Evolutionary conservation across 2,113 vertebrate species (phyloP).

Genomic region (Corythornis vintsioides): DNA sequence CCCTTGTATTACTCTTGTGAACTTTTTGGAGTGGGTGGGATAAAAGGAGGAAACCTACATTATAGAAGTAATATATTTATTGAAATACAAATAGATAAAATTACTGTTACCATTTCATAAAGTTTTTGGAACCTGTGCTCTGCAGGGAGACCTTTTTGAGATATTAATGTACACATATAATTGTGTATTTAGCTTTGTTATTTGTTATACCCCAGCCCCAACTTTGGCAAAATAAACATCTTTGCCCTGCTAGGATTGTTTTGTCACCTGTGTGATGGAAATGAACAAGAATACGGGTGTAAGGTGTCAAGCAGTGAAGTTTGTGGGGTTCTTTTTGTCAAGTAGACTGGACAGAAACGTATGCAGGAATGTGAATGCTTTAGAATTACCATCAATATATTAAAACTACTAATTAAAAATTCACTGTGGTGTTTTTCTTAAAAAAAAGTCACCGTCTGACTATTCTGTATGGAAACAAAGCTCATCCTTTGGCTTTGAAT

Average conservation of each 20-base stretch:
- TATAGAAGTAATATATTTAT: background rate
- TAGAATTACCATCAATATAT: background rate
- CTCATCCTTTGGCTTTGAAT: background rate
- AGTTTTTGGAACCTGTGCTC: background rate
- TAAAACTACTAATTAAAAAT: background rate
- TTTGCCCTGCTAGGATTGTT: background rate
- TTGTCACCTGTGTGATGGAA: background rate
- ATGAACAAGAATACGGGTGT: background rate
- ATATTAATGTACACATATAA: rapidly evolving
- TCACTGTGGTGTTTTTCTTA: background rate
- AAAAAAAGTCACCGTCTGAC: background rate
- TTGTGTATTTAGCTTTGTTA: background rate
- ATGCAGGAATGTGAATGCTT: background rate
- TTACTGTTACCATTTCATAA: background rate
- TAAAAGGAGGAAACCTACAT: background rate
- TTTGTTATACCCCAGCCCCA: background rate
- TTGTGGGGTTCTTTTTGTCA: background rate
- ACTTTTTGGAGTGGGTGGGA: background rate
- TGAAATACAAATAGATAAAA: background rate
- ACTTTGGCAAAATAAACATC: background rate
- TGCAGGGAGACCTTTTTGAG: background rate
- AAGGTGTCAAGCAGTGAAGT: background rate
- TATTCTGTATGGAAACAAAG: background rate
- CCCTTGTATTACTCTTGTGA: background rate
- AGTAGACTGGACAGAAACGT: background rate